These are phyloP conservation scores for Callosobruchus maculatus DNA, from an alignment of 2,888 invertebrate genomes.

Conservation along the genomic window DNA sequence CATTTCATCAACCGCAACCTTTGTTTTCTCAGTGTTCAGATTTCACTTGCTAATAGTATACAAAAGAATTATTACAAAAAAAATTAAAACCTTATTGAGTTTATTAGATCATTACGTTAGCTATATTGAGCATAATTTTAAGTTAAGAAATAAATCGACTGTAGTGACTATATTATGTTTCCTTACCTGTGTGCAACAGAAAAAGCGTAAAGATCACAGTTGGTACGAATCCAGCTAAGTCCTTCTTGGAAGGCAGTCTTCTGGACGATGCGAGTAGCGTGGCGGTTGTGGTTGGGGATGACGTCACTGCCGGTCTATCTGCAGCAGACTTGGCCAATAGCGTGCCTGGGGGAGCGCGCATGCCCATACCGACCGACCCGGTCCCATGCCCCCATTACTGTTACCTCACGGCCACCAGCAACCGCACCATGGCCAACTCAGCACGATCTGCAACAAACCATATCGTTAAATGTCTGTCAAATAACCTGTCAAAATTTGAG, in stretches of 20 bases:
- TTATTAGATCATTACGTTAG: too few species aligned
- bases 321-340: not conserved
- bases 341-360: not conserved
- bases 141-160: too few species aligned
- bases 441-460: not conserved
- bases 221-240: not conserved
- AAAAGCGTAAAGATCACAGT: not conserved
- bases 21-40: too few species aligned
- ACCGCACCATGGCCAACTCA: not conserved
- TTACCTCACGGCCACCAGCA: not conserved
- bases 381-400: not conserved
- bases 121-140: too few species aligned
- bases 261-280: not conserved
- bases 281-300: not conserved
- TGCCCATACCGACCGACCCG: not conserved
- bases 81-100: too few species aligned
- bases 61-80: too few species aligned
- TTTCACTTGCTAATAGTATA: too few species aligned
- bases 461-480: too few species aligned
- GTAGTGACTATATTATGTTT: too few species aligned
- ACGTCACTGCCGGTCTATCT: not conserved
- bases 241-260: not conserved
- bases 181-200: not conserved
- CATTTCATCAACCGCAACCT: too few species aligned
- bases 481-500: too few species aligned